Evolutionary conservation across 2,797 vertebrate genomes (phyloP), one percentile per base, ranked within the genome.

Genomic region (Hydrocynus forskahlii): DNA sequence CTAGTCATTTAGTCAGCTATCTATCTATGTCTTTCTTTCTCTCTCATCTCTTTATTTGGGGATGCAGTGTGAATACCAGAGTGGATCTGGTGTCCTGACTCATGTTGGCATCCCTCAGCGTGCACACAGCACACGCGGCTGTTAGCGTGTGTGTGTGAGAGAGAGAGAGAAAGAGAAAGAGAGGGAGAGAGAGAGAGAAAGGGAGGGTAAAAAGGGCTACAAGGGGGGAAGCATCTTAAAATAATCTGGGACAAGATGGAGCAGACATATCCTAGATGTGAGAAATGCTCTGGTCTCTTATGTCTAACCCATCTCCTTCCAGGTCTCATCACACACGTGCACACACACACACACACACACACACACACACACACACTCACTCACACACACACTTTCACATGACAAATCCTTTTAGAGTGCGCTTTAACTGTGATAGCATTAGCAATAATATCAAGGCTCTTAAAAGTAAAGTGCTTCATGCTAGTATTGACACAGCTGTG

Each of bases 221-320:
- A 64, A 8, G 12, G 40, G 48, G 52, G 1, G 12, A 54, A 66
- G 83, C 17, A 57, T 75, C 79, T 83, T 81, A 86, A 86, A 86
- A 86, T 86, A 86, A 83, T 78, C 78, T 70, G 35, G 73, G 43
- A 75, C 55, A 25, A 82, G 80, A 73, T 45, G 75, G 70, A 78
- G 64, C 66, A 80, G 81, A 73, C 76, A 67, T 67, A 80, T 60
- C 54, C 70, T 67, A 64, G 75, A 81, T 73, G 69, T 69, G 69
- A 75, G 63, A 76, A 68, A 67, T 62, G 81, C 35, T 25, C 67
- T 81, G 7, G 12, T 14, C 38, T 60, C 35, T 79, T 3, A 55
- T 75, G 76, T 68, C 23, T 76, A 71, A 64, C 52, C 81, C 67
- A 29, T 67, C 69, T 82, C 17, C 48, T 62, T 45, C 52, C 52